Evolutionary conservation across 92 coral and sea anemone species (phyloP), one percentile per base, ranked within the genome.

Genomic region (Porites divaricata): DNA sequence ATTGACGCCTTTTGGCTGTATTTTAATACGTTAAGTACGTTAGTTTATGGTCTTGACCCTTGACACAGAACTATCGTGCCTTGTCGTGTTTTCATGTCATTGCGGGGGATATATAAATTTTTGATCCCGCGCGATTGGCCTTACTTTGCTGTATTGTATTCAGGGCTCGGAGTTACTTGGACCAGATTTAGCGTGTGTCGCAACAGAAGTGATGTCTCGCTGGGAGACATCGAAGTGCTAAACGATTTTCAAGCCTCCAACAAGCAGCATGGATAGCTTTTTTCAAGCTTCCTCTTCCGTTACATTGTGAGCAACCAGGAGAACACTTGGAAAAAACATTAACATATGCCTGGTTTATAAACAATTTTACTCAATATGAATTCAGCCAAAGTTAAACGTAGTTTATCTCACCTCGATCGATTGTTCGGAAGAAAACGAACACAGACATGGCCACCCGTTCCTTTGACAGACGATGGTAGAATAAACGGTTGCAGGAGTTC

Each of bases 401-500:
- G 63, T 66, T 49, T 68, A 15, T 54, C 74, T 17, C 51, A 16
- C 19, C 23, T 79, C 51, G 84, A 67, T 68, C 84, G 84, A 21
- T 51, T 67, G 19, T 67, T 63, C 75, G 67, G 62, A 79, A 87
- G 93, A 76, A 70, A 78, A 8, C 61, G 93, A 76, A 86, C 88
- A 6, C 90, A 81, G 74, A 79, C 93, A 26, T 86, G 90, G 90
- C 90, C 90, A 52, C 16, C 70, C 17, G 66, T 16, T 66, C 74
- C 74, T n/a, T 51, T 52, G 28, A 51, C 66, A 54, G 84, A 79
- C 8, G 19, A 67, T 4, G n/a, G 65, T 4, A 79, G 67, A 77
- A 3, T 63, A 21, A 81, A 77, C 26, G 79, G 76, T 59, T 64
- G 13, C 59, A 54, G 74, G 74, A 70, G 70, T 51, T 35, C 75